Base-by-base conservation (phyloP, 2,888 invertebrate species). In the Limnephilus auricula region DNA sequence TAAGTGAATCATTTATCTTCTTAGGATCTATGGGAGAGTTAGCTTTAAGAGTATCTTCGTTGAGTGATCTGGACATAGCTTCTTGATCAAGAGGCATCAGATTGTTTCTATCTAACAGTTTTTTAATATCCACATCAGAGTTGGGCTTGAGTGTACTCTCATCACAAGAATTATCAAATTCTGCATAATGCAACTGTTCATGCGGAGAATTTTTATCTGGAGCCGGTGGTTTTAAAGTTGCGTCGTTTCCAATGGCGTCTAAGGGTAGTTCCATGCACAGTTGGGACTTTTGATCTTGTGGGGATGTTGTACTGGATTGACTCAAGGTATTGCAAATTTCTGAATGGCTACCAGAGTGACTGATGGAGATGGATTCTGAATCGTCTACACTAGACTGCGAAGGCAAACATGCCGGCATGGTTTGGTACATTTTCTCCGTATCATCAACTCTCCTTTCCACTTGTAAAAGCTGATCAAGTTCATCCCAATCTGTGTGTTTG, bases 401-500 rank as follows among this genome's bases (percentile, higher is more conserved):
- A 18, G 96, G 96, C 86, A 97, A 95, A 92, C 96, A 96, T 89
- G 96, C 95, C 0, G 97, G 97, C 97, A 97, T 97, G 31, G 97
- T 97, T 95, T 97, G 97, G 94, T 97, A 97, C 50, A 96, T 94
- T 94, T 97, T 97, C 85, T 97, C 96, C 90, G 96, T 95, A 85
- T 97, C 96, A 92, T 96, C 96, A 30, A 96, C 95, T 93, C 96
- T 96, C 79, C 97, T 95, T 94, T 97, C 97, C 3, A 97, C 97
- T 95, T 97, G 97, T 92, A 97, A 94, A 65, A 97, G 94, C 93
- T 97, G 97, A 94, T 97, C 97, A 79, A 97, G 94, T 94, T 97
- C 97, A 94, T 97, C 97, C 97, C 97, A 97, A 93, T 97, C 96
- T 94, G 97, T 95, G 91, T 96, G 96, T 93, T 97, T 97, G 37